Conservation (phyloP, 2,113 vertebrate genomes). For the Oreotragus oreotragus region DNA sequence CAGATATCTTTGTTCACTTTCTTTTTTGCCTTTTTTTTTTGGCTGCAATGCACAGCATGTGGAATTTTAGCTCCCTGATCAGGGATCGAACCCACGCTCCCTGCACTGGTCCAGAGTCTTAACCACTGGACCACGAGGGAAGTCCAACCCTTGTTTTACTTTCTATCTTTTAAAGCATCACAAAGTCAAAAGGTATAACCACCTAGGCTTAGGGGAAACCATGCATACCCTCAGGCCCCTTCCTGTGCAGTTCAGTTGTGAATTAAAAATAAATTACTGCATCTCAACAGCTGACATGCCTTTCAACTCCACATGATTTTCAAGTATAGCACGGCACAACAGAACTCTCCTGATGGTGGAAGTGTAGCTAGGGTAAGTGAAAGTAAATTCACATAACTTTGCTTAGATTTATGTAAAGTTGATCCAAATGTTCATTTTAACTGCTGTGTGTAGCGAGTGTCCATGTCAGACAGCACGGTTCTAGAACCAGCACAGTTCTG, state of each 20-base stretch:
- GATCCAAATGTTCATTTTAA: neutral
- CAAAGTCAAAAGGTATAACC: neutral
- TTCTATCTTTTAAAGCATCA: neutral
- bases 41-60: neutral
- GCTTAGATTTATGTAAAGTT: neutral
- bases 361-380: neutral
- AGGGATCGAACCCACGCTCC: neutral
- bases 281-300: neutral
- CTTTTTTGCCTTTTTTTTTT: neutral
- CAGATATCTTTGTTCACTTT: neutral
- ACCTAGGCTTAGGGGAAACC: neutral
- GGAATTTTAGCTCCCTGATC: neutral
- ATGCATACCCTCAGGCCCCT: neutral
- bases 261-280: neutral
- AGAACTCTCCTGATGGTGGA: neutral
- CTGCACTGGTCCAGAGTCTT: neutral
- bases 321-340: neutral
- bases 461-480: neutral
- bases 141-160: neutral
- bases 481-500: neutral
- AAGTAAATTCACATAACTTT: neutral
- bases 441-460: neutral
- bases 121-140: neutral
- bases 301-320: neutral
- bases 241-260: neutral